Percentiles rank a stretch among this genome's conserved stretches.
phyloP scores from a whole-genome alignment of 2,113 vertebrate species.

The Trochalopteron elliotii region DNA sequence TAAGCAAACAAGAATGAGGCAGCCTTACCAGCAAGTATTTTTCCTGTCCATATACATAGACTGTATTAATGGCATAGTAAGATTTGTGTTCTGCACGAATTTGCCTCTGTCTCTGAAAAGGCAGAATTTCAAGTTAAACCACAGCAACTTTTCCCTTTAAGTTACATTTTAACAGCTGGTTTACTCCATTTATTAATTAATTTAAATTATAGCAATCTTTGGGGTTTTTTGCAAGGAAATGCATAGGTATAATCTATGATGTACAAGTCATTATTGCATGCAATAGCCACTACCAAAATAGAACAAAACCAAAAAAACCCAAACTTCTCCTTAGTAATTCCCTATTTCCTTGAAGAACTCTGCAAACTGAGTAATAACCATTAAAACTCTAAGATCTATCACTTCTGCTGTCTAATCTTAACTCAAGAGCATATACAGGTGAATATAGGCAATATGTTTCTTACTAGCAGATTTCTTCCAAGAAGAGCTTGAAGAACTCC shows the following conservation, averaged over 20 bases:
- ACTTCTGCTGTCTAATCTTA: background rate
- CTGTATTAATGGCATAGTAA: conserved; percentile 93
- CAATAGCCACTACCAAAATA: background rate
- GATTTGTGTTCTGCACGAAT: conserved; percentile 94
- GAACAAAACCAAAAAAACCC: background rate
- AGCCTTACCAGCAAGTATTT: conserved; percentile 94
- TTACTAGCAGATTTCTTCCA: conserved; percentile 87
- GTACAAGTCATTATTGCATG: background rate
- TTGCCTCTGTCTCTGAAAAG: conserved; percentile 78
- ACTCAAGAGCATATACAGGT: background rate
- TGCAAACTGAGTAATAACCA: background rate
- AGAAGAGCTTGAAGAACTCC: conserved; percentile 93
- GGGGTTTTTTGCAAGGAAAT: background rate
- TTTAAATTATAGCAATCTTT: background rate
- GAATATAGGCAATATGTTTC: background rate
- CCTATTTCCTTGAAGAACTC: background rate
- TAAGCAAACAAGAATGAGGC: background rate
- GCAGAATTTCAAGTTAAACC: conserved; percentile 31
- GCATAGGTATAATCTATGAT: background rate
- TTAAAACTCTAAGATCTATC: background rate
- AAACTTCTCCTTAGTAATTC: background rate
- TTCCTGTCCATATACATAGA: conserved; percentile 97
- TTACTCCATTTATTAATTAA: background rate
- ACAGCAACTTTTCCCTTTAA: background rate
- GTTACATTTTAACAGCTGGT: background rate